phyloP scores from a whole-genome alignment of 1,140 invertebrate genomes.

The Papilio machaon region DNA sequence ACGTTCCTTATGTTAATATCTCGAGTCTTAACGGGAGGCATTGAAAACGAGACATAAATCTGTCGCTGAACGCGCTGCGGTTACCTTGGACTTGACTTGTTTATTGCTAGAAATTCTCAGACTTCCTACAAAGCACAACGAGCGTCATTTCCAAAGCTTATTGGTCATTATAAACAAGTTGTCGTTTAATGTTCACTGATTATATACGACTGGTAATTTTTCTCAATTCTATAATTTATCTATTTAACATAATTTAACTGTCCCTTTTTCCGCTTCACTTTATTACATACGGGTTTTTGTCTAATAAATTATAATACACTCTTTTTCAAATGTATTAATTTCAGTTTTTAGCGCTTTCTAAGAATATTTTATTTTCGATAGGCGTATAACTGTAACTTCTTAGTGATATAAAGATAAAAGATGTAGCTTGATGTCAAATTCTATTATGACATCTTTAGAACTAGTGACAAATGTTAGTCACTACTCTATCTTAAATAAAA shows the following conservation, averaged over 20 bases:
- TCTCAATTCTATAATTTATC: slow-evolving; percentile 32
- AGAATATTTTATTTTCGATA: too few relatives aligned
- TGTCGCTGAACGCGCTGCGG: slow-evolving; percentile 45
- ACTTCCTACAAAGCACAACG: slow-evolving; percentile 42
- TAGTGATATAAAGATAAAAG: not conserved
- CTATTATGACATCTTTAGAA: too few relatives aligned
- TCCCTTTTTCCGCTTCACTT: not conserved
- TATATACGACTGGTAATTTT: slow-evolving; percentile 20
- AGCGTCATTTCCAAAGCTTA: slow-evolving; percentile 35
- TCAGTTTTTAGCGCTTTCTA: too few relatives aligned
- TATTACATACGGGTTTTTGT: not conserved
- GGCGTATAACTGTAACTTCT: not conserved
- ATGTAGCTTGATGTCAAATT: too few relatives aligned
- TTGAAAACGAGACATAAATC: slow-evolving; percentile 47
- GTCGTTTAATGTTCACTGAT: slow-evolving; percentile 26
- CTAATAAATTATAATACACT: too few relatives aligned
- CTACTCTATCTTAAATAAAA: not conserved
- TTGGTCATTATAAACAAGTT: slow-evolving; percentile 18
- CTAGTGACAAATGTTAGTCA: too few relatives aligned
- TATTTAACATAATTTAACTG: slow-evolving; percentile 23
- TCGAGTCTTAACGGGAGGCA: slow-evolving; percentile 17
- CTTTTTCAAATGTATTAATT: too few relatives aligned
- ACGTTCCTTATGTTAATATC: slow-evolving; percentile 42
- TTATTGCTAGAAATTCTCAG: slow-evolving; percentile 53
- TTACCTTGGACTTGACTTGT: slow-evolving; percentile 58